Percentiles rank a stretch among this genome's conserved stretches.
Conservation (phyloP, 2,113 vertebrate genomes). For the Eupsittula cactorum region DNA sequence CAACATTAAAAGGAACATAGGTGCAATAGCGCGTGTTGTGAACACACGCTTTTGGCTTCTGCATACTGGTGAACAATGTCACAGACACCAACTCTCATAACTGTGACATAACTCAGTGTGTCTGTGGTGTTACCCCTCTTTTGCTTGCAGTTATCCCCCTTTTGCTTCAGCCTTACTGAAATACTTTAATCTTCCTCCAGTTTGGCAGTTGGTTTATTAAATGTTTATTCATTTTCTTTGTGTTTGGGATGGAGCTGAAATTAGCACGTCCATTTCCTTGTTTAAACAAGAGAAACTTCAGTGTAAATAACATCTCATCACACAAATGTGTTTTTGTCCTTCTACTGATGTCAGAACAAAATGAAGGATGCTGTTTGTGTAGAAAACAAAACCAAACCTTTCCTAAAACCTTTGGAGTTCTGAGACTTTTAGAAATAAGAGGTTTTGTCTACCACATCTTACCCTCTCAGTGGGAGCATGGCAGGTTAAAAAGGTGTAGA, state of each 20-base stretch:
- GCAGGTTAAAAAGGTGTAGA: background rate
- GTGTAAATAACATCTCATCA: constrained; percentile 21
- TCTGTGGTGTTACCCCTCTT: background rate
- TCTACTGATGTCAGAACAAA: constrained; percentile 33
- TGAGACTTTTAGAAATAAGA: constrained; percentile 1
- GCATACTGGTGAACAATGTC: background rate
- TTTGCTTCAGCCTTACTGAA: constrained; percentile 1
- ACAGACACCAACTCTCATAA: background rate
- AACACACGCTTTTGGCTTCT: background rate
- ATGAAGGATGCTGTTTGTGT: constrained; percentile 39
- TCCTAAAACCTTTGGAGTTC: constrained; percentile 39
- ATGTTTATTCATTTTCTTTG: constrained; percentile 56
- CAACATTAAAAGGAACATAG: background rate
- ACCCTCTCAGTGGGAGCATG: background rate
- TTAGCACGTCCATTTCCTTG: constrained; percentile 55
- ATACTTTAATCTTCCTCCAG: constrained; percentile 48
- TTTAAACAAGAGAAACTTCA: constrained; percentile 61
- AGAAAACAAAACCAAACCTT: constrained; percentile 10
- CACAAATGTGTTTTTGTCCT: background rate
- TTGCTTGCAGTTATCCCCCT: background rate
- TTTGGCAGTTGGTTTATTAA: constrained; percentile 53
- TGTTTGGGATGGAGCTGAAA: constrained; percentile 56
- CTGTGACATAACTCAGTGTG: background rate
- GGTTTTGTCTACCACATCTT: background rate
- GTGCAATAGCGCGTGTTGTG: background rate